A percentile compares a stretch with the other conserved stretches of the same genome.
Evolutionary conservation across 35 echinoderm and acorn worm genomes (phyloP).

Genomic region (Hemicentrotus pulcherrimus): DNA sequence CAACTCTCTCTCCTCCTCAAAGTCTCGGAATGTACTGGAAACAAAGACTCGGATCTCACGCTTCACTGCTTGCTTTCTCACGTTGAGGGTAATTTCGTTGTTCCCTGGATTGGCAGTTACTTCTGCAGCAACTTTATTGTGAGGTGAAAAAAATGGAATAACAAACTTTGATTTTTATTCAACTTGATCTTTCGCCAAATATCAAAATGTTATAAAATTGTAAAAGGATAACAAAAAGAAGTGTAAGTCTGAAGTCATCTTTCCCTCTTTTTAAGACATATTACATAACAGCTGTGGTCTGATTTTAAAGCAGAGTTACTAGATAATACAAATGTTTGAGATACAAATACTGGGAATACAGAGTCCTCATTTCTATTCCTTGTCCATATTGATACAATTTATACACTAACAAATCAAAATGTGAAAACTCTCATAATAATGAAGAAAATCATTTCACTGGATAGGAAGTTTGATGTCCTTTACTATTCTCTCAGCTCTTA

Average conservation of each 20-base stretch:
- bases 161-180: too few species aligned
- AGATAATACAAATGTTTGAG: too few species aligned
- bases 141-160: too few species aligned
- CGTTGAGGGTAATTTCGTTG: not conserved
- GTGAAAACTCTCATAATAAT: not conserved
- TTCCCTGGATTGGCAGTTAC: not conserved
- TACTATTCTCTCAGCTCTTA: not conserved
- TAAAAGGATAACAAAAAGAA: too few species aligned
- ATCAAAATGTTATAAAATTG: too few species aligned
- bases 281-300: too few species aligned
- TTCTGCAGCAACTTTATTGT: not conserved
- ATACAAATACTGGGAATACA: too few species aligned
- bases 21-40: conserved; percentile 89
- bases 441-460: not conserved
- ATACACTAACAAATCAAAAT: not conserved
- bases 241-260: too few species aligned
- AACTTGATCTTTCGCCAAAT: too few species aligned
- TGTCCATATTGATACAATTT: not conserved
- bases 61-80: conserved; percentile 54
- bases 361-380: not conserved
- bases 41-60: conserved; percentile 90
- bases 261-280: too few species aligned
- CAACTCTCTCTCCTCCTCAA: conserved; percentile 78
- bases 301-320: too few species aligned
- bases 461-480: not conserved